phyloP scores from a whole-genome alignment of 2,888 invertebrate genomes.

The Diarsia mendica region DNA sequence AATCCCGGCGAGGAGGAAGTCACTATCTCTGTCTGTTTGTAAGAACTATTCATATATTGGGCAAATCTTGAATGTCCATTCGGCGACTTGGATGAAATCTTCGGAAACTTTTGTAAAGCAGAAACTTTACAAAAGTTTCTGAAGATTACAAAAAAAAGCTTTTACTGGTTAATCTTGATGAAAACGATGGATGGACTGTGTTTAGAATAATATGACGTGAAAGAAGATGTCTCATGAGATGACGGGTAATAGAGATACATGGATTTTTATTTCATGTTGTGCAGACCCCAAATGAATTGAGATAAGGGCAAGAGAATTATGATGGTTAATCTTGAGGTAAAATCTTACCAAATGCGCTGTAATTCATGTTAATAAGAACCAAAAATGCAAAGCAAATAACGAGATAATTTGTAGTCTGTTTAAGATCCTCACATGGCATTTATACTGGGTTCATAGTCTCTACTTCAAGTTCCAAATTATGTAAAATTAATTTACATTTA shows the following conservation, averaged over 20 bases:
- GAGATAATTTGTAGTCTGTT: conserved; percentile 22
- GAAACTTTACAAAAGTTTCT: no score
- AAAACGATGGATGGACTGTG: no score
- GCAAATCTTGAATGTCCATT: conserved; percentile 31
- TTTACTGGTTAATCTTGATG: not conserved
- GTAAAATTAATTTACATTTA: conserved; percentile 70
- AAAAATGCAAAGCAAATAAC: conserved; percentile 29
- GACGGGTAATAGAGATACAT: no score
- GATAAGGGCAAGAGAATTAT: no score
- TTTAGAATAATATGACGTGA: no score
- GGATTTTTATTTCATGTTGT: no score
- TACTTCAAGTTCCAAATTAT: conserved; percentile 63
- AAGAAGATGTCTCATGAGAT: no score
- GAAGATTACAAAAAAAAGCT: not conserved
- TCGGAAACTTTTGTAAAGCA: not conserved
- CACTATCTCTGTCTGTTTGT: conserved; percentile 42
- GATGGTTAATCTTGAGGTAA: no score
- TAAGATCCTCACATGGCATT: conserved; percentile 51
- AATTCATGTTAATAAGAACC: conserved; percentile 13
- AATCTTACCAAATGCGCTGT: not conserved
- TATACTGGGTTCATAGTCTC: conserved; percentile 55
- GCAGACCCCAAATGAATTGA: no score
- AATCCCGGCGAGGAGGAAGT: conserved; percentile 52
- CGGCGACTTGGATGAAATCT: conserved; percentile 10
- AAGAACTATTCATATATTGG: conserved; percentile 43